Evolutionary conservation across 2,797 vertebrate species (phyloP).

Genomic region (Centropyge bicolor): DNA sequence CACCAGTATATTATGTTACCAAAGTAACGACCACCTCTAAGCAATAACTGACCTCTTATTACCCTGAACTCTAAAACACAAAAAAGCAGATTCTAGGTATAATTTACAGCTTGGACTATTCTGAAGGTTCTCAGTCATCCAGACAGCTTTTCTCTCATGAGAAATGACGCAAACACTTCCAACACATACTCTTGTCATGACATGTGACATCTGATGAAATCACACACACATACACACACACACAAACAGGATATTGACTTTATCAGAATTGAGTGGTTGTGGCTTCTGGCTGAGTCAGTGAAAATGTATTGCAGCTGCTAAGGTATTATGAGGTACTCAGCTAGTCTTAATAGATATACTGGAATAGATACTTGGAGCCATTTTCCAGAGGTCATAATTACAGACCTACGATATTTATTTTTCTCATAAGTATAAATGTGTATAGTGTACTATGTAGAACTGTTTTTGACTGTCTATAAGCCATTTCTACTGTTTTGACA

Average conservation of each 20-base stretch:
- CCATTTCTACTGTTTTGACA: background rate
- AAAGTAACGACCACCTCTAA: background rate
- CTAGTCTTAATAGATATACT: background rate
- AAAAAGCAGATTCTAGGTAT: constrained; percentile 6
- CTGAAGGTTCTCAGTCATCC: constrained; percentile 6
- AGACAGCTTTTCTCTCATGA: constrained; percentile 40
- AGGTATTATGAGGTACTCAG: background rate
- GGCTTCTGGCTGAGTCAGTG: constrained; percentile 22
- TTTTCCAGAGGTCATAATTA: background rate
- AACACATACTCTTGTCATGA: constrained; percentile 67
- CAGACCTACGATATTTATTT: background rate
- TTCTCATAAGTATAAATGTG: background rate
- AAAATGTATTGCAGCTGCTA: background rate
- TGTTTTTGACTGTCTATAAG: background rate
- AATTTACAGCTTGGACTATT: constrained; percentile 47
- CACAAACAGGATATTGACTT: constrained; percentile 9
- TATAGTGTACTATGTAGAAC: background rate
- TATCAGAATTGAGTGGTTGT: constrained; percentile 15
- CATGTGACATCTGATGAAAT: constrained; percentile 48
- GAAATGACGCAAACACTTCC: constrained; percentile 51
- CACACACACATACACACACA: constrained; percentile 16
- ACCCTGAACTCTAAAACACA: background rate
- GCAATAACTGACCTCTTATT: background rate
- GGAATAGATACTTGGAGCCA: background rate
- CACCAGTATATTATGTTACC: background rate